Base-by-base conservation (phyloP, 2,888 invertebrate genomes). In the Mesorhabditis spiculigera region DNA sequence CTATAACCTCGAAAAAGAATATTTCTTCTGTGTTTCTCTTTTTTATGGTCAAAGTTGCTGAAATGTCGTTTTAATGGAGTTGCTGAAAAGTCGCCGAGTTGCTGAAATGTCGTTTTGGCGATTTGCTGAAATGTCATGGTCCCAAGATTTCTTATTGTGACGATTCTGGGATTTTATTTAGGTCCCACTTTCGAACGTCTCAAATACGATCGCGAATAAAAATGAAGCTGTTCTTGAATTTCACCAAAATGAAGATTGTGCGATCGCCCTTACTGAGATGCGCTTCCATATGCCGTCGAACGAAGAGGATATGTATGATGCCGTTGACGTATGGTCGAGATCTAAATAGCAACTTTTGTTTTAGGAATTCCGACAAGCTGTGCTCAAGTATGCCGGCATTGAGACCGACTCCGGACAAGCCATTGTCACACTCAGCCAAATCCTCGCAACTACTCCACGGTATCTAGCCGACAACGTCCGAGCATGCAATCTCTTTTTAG, bases 221-320 rank as follows among this genome's bases (percentile, higher is more conserved):
- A 97, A 96, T 89, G 98, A 98, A 89, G 95, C 97, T 4, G 95
- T 95, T 0, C 89, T 99, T 70, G 97, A 98, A 86, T 98, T 97
- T 86, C 83, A 84, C 65, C 73, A 76, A 74, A 97, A 97, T 87
- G 98, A 99, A 85, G 98, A 98, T 87, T 95, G 95, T 0, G 93
- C 96, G 0, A 94, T 97, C 0, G 94, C 94, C 74, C 89, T 99
- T 71, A 92, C 95, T 91, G 98, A 99, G 88, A 93, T 98, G 91
- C 90, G 98, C 63, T 97, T 97, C 87, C 95, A 95, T 87, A 94
- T 98, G 83, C 98, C 98, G 0, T 73, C 90, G 74, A 95, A 95
- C 86, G 88, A 92, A 68, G 92, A 86, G 42, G 81, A 77, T 42
- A 75, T 91, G 0, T 91, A 91, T 10, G 95, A 94, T 81, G 85